Evolutionary conservation across 2,113 vertebrate genomes (phyloP).

Genomic region (Cebidichthys violaceus): DNA sequence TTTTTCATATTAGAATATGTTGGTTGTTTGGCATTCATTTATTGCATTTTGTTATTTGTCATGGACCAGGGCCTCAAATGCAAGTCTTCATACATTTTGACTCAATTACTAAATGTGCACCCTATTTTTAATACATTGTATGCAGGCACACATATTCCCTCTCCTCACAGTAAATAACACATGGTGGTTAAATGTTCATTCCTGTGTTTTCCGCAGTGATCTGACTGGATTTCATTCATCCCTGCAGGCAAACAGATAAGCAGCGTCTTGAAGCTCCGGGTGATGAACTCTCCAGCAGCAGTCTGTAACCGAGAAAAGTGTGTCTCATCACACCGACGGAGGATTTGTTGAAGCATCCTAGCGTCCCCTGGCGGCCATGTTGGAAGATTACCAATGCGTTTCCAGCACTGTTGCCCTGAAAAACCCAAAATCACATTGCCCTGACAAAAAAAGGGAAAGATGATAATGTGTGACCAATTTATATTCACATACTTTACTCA

Average conservation of each 20-base stretch:
- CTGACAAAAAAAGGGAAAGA: background rate
- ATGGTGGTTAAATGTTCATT: background rate
- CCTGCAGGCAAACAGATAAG: background rate
- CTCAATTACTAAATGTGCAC: too few relatives aligned
- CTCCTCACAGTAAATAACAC: background rate
- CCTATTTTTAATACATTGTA: background rate
- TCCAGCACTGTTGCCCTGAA: background rate
- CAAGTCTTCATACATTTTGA: background rate
- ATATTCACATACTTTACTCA: background rate
- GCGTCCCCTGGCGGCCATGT: conserved; percentile 25
- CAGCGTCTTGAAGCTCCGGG: background rate
- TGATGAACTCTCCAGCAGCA: background rate
- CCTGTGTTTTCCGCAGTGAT: background rate
- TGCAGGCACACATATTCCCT: background rate
- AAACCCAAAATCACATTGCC: background rate
- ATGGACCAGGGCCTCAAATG: background rate
- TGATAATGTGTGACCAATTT: background rate
- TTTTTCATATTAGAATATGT: background rate
- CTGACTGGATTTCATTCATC: background rate
- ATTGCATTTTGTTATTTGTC: background rate
- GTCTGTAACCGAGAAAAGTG: background rate
- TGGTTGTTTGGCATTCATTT: background rate
- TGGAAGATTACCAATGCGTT: background rate
- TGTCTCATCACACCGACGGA: background rate
- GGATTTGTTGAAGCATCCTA: background rate